phyloP scores from a whole-genome alignment of 2,888 invertebrate species.

The Chydorus sphaericus region DNA sequence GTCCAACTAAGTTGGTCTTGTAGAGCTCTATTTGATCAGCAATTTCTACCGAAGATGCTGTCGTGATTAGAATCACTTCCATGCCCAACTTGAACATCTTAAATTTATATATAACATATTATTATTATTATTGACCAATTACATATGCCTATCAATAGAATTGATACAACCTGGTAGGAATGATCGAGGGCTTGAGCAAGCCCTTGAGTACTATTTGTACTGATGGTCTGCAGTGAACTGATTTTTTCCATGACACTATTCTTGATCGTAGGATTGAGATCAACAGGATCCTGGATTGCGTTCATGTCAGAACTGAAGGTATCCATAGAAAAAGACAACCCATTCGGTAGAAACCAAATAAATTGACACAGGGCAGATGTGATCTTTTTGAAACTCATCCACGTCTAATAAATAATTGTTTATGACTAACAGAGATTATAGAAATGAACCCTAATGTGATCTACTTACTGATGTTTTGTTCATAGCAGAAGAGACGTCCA shows the following conservation, averaged over 20 bases:
- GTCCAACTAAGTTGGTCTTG: background rate
- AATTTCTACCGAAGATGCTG: background rate
- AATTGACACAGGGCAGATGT: background rate
- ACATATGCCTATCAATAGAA: background rate
- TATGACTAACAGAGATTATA: background rate
- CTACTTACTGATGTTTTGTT: background rate
- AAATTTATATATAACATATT: background rate
- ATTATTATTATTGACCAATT: background rate
- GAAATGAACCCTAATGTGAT: background rate
- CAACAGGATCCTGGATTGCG: background rate
- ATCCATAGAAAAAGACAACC: background rate
- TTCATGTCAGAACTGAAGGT: background rate
- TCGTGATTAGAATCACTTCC: background rate
- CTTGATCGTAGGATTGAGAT: background rate
- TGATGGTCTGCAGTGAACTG: background rate
- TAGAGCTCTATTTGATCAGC: background rate
- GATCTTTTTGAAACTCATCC: too few relatives aligned
- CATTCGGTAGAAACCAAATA: background rate
- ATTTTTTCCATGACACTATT: background rate
- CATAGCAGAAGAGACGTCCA: constrained; percentile 3
- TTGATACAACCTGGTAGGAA: background rate
- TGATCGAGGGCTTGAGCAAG: background rate
- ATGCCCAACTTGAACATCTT: background rate
- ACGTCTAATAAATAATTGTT: too few relatives aligned
- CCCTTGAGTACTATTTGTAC: background rate